Evolutionary conservation across 2,797 vertebrate species (phyloP), one percentile per base, ranked within the genome.

Genomic region (Sebastes elongatus): DNA sequence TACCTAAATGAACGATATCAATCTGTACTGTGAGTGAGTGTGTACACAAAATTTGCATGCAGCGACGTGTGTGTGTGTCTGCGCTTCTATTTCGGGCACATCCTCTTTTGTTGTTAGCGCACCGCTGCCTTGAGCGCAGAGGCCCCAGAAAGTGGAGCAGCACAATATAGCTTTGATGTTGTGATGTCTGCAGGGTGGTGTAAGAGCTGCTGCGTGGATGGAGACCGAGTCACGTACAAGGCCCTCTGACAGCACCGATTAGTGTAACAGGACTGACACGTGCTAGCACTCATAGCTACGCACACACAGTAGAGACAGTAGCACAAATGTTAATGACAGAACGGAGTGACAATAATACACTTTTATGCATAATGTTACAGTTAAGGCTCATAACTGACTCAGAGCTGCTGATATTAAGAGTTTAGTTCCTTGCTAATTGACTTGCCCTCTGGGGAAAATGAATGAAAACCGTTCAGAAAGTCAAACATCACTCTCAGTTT

Each of bases 141-240:
- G 77, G 76, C 76, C 73, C 30, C 66, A 4, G 83, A 87, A 92
- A 94, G 80, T 93, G 76, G 92, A 91, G 84, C 93, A 88, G 67
- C 85, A 83, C 82, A 79, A 59, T 74, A 46, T 49, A 20, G 85
- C 91, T 90, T 88, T 91, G 90, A 92, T 84, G 91, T 83, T 67
- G 74, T 72, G 82, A 71, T 72, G 83, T 86, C 83, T 91, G 80
- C 87, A 80, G 85, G 85, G 56, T 70, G 80, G 55, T 57, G 78
- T 46, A 67, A 25, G 65, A 64, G 86, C 82, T 35, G 75, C 74
- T 68, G 60, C 1, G 49, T 53, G 70, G 80, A 86, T 7, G 28
- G 72, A 80, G 59, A 56, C 63, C 1, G 74, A 76, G 80, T 76
- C 46, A 8, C 3, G 13, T 2, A 11, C 57, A 38, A 64, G 69